Conservation (phyloP, 2,113 vertebrate genomes). For the Scalopus aquaticus region DNA sequence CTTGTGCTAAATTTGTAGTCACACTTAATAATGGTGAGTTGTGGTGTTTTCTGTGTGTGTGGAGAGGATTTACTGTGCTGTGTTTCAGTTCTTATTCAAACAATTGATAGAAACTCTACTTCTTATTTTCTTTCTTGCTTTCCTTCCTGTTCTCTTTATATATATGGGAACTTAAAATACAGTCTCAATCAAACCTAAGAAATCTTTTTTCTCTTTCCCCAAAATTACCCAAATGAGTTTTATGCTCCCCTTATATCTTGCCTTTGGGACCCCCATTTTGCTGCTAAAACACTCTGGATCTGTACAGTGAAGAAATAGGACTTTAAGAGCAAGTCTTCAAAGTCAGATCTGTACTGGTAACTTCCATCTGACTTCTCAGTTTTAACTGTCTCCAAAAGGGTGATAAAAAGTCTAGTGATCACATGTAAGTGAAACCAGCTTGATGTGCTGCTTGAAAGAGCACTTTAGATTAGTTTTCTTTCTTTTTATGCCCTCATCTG, state of each 20-base stretch:
- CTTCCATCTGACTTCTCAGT: slow-evolving; percentile 8
- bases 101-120: not conserved
- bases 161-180: slow-evolving; percentile 54
- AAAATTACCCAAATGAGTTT: slow-evolving; percentile 64
- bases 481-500: not conserved
- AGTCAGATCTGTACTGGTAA: slow-evolving; percentile 40
- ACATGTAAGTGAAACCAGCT: not conserved
- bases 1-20: slow-evolving; percentile 43
- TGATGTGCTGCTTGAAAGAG: not conserved
- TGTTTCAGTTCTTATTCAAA: not conserved
- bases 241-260: slow-evolving; percentile 56
- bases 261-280: slow-evolving; percentile 40
- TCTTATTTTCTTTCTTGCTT: slow-evolving; percentile 41
- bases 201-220: slow-evolving; percentile 66
- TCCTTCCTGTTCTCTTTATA: not conserved
- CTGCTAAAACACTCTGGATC: slow-evolving; percentile 63
- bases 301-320: slow-evolving; percentile 44
- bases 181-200: slow-evolving; percentile 36
- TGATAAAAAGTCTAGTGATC: slow-evolving; percentile 1
- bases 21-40: slow-evolving; percentile 47
- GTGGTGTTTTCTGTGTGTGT: slow-evolving; percentile 8
- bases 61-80: not conserved
- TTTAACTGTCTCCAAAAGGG: slow-evolving; percentile 13
- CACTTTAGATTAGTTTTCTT: not conserved
- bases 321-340: slow-evolving; percentile 68